These are phyloP conservation scores for Eurypyga helias DNA, from an alignment of 2,113 vertebrate genomes.

Conservation along the genomic window DNA sequence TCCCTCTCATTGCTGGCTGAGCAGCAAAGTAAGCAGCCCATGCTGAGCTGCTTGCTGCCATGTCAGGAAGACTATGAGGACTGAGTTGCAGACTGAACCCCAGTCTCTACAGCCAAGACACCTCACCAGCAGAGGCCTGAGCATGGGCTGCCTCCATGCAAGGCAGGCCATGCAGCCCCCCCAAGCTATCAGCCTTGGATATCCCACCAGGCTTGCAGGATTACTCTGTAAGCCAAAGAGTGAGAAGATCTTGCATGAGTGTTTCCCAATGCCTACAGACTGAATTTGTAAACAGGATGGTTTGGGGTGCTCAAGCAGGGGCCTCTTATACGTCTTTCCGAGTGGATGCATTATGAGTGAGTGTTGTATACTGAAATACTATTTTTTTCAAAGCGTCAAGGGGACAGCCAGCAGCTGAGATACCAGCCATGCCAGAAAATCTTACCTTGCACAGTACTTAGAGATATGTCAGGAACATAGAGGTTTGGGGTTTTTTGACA, in stretches of 20 bases:
- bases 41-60: rapidly evolving
- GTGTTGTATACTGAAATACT: background rate
- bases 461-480: background rate
- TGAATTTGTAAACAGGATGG: background rate
- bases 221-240: rapidly evolving
- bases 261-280: background rate
- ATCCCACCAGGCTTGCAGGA: background rate
- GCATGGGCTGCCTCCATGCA: rapidly evolving
- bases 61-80: background rate
- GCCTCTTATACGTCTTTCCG: background rate
- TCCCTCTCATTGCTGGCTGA: rapidly evolving
- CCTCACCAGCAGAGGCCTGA: background rate
- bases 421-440: background rate
- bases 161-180: background rate
- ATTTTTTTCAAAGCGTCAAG: background rate
- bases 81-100: background rate
- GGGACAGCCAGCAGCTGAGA: background rate
- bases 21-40: rapidly evolving
- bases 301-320: background rate
- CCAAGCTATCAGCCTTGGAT: background rate
- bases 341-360: background rate
- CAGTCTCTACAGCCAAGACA: rapidly evolving
- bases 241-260: background rate
- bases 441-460: background rate
- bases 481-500: background rate